Conservation (phyloP, 2,797 vertebrate genomes). For the Rhyacichthys aspro region DNA sequence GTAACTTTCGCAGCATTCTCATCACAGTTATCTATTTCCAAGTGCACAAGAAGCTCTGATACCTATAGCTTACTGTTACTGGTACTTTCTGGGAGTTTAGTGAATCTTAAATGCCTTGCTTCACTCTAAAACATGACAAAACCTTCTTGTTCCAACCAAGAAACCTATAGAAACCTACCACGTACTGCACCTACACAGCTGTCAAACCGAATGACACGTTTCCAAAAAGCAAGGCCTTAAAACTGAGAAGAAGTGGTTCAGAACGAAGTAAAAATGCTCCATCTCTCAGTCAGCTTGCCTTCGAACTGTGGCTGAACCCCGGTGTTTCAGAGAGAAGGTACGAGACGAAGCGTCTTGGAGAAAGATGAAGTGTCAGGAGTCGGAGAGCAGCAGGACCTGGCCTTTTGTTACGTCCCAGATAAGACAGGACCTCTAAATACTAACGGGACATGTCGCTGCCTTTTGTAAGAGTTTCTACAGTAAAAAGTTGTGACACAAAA, state of each 20-base stretch:
- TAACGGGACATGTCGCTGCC: slow-evolving; percentile 22
- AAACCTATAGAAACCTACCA: slow-evolving; percentile 48
- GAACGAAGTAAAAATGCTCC: slow-evolving; percentile 23
- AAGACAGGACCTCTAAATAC: slow-evolving; percentile 27
- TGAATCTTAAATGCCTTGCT: slow-evolving; percentile 31
- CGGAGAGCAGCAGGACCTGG: slow-evolving; percentile 45
- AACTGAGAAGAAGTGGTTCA: too few species aligned
- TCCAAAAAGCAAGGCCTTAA: slow-evolving; percentile 35
- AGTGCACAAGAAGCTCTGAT: too few species aligned
- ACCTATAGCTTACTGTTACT: not conserved
- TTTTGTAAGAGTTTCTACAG: slow-evolving; percentile 9
- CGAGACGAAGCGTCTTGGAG: slow-evolving; percentile 45
- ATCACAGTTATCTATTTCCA: too few species aligned
- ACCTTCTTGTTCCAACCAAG: slow-evolving; percentile 30
- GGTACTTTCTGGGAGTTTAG: not conserved
- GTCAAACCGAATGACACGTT: too few species aligned
- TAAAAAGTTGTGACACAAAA: slow-evolving; percentile 7
- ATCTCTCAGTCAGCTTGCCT: slow-evolving; percentile 47
- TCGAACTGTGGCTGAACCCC: slow-evolving; percentile 71
- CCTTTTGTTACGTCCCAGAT: slow-evolving; percentile 38
- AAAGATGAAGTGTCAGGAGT: slow-evolving; percentile 46
- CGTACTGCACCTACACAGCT: too few species aligned
- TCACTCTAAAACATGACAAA: slow-evolving; percentile 25
- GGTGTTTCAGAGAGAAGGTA: slow-evolving; percentile 52
- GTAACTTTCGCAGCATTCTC: too few species aligned